Evolutionary conservation across 2,797 vertebrate genomes (phyloP), one percentile per base, ranked within the genome.

Genomic region (Brachyrhaphis roseni): DNA sequence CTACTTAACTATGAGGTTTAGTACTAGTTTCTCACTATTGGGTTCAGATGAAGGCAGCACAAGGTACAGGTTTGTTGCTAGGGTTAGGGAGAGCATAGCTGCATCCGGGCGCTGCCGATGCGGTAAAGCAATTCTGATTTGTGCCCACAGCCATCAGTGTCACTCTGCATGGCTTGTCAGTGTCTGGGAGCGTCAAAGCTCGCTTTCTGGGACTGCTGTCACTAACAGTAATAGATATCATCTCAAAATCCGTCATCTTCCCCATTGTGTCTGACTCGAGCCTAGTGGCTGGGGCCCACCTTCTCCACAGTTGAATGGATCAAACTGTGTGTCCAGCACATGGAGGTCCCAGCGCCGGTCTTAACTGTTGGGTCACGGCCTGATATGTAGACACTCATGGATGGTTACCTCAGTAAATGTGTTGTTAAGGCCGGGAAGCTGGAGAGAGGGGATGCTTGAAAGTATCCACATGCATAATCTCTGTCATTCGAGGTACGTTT

Each of bases 171-270:
- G 90, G 91, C 89, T 93, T 95, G 97, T 98, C 97, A 96, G 94
- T 94, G 95, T 81, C 84, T 46, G 81, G 93, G 93, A 97, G 88
- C 81, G 87, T 98, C 97, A 97, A 94, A 93, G 94, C 92, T 39
- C 16, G 88, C 90, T 89, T 93, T 95, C 91, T 93, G 91, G 92
- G 94, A 95, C 94, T 87, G 94, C 96, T 97, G 97, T 97, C 96
- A 96, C 96, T 95, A 96, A 96, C 93, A 96, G 97, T 97, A 97
- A 98, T 96, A 94, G 97, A 97, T 97, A 96, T 97, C 94, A 97
- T 97, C 96, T 97, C 95, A 97, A 96, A 95, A 94, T 83, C 91
- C 89, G 84, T 84, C 79, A 90, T 91, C 88, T 86, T 91, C 84
- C 90, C 88, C 85, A 87, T 90, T 90, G 93, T 92, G 92, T 92